Conservation (phyloP, 2,113 vertebrate species). For the Pygoscelis adeliae region DNA sequence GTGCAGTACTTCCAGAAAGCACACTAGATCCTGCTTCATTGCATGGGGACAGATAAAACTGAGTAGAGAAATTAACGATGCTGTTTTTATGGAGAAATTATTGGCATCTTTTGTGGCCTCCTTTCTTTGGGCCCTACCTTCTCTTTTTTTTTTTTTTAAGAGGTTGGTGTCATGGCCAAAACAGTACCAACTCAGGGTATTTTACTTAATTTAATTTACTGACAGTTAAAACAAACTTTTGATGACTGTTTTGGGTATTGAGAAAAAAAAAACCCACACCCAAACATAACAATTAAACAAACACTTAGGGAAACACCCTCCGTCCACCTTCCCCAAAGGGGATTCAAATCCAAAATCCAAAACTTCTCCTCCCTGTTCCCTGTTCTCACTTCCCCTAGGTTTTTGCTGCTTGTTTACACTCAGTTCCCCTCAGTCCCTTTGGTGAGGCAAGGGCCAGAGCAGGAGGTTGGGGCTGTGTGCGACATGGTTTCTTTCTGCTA, state of each 20-base stretch:
- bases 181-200: not conserved
- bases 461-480: not conserved
- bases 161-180: not conserved
- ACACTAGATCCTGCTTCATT: not conserved
- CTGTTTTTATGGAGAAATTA: not conserved
- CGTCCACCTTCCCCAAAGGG: not conserved
- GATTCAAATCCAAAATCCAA: too few species aligned
- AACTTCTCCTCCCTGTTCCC: not conserved
- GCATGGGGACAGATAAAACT: not conserved
- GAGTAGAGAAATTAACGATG: not conserved
- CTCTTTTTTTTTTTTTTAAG: not conserved
- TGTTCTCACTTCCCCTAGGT: not conserved
- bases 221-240: not conserved
- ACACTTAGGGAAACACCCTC: not conserved
- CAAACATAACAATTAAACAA: not conserved
- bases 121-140: not conserved
- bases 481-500: not conserved
- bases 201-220: not conserved
- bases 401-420: not conserved
- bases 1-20: not conserved
- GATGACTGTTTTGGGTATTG: not conserved
- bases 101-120: not conserved
- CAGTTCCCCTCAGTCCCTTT: not conserved
- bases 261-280: not conserved
- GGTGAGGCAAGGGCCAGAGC: not conserved